Conservation (phyloP, 2,113 vertebrate species). For the Vanacampus margaritifer region DNA sequence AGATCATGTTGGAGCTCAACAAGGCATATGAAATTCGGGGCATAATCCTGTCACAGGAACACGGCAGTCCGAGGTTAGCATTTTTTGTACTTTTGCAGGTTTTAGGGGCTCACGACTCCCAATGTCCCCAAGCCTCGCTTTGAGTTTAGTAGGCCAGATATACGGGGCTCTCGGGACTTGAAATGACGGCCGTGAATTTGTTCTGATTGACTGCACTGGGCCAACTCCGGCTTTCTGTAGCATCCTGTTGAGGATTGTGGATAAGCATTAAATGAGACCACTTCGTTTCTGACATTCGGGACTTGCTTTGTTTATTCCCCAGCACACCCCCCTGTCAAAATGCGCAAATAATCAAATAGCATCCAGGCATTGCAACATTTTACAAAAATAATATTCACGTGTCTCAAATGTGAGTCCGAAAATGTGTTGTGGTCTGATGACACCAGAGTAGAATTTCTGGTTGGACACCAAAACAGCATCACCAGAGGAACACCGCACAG, state of each 20-base stretch:
- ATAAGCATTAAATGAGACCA: slow-evolving; percentile 36
- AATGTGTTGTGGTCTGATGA: not conserved
- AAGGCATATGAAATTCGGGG: slow-evolving; percentile 46
- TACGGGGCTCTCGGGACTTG: slow-evolving; percentile 28
- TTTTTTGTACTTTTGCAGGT: slow-evolving; percentile 6
- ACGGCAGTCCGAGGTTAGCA: slow-evolving; percentile 23
- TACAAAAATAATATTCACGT: not conserved
- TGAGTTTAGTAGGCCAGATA: slow-evolving; percentile 39
- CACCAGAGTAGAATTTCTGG: not conserved
- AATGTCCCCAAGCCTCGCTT: slow-evolving; percentile 27
- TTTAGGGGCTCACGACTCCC: not conserved
- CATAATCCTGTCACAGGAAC: slow-evolving; percentile 38
- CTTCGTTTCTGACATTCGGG: slow-evolving; percentile 44
- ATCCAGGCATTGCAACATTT: too few species aligned
- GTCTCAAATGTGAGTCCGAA: not conserved
- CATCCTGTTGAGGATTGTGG: slow-evolving; percentile 49
- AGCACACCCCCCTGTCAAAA: too few species aligned
- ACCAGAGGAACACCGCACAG: not conserved
- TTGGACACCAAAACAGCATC: not conserved
- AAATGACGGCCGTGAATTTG: slow-evolving; percentile 44
- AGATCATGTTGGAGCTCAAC: slow-evolving; percentile 42
- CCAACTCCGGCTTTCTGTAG: slow-evolving; percentile 32
- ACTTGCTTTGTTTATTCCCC: slow-evolving; percentile 8
- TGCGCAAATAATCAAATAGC: too few species aligned
- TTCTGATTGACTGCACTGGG: slow-evolving; percentile 42